Base-by-base conservation (phyloP, 2,113 vertebrate species). In the Sinocyclocheilus maitianheensis region DNA sequence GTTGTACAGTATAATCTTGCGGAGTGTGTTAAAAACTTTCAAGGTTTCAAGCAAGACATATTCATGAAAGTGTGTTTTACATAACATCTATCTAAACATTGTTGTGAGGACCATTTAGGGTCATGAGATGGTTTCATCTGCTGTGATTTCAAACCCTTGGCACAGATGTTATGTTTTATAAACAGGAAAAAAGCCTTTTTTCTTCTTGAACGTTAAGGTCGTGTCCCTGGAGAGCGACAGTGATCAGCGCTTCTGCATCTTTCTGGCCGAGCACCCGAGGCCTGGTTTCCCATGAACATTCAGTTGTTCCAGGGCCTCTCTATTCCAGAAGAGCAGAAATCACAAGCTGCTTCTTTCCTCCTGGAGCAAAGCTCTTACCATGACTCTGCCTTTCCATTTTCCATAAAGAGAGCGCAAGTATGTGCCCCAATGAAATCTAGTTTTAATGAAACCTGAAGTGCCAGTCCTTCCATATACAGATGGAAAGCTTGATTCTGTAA, bases 101-200 rank as follows among this genome's bases (percentile, higher is more conserved):
- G 46, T n/a, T 34, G 16, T 55, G 9, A 83, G 53, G 46, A 80
- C 76, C 60, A 84, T 84, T 62, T 60, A 37, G 34, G 60, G 30
- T 75, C 51, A 71, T 82, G 37, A 48, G 74, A 82, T 3, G 13
- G 1, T 84, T 71, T 88, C 16, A 77, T 74, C 43, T n/a, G 13
- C 43, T 10, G 43, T 1, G 9, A 11, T 46, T 84, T n/a, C 22
- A 18, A 85, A 26, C 7, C 43, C 67, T 51, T n/a, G 69, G 18
- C 77, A 43, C 55, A 86, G 37, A 65, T 78, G 63, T 43, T 40
- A 65, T 37, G 26, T n/a, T 75, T 67, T 55, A 77, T 85, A 87
- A 90, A 90, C 86, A 90, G 85, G 83, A 88, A 84, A 82, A 34
- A 67, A 30, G 16, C 30, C 20, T 72, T 75, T 77, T 30, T 83